Base-by-base conservation (phyloP, 2,888 invertebrate genomes). In the Tolmerus cingulatus region DNA sequence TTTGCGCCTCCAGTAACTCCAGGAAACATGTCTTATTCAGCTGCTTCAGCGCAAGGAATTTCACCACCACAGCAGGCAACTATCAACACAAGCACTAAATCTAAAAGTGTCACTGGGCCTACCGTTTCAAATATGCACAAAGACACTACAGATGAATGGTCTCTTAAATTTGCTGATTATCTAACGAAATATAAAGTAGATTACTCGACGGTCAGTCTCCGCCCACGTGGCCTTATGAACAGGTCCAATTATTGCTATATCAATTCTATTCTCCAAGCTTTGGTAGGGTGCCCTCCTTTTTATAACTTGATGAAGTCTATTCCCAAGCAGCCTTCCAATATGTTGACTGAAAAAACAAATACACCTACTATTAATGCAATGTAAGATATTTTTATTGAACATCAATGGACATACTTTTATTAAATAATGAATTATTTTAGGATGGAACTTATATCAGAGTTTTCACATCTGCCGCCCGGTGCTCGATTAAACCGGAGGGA, bases 201-300 rank as follows among this genome's bases (percentile, higher is more conserved):
- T 91, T 96, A 96, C 91, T 94, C 95, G 88, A 95, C 96, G 0
- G 95, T 97, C 37, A 95, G 97, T 88, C 93, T 98, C 74, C 94
- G 96, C 90, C 98, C 98, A 0, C 95, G 98, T 84, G 99, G 99
- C 0, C 94, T 99, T 81, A 96, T 96, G 86, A 99, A 99, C 93
- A 96, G 96, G 89, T 97, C 97, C 89, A 99, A 98, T 93, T 98
- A 98, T 93, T 99, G 99, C 93, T 99, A 98, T 91, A 97, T 98
- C 88, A 99, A 99, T 93, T 97, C 98, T 27, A 98, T 98, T 89
- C 93, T 99, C 55, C 98, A 99, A 93, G 98, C 98, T 0, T 93
- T 99, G 89, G 94, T 98, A 43, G 98, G 98, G 16, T 99, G 99
- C 91, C 97, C 98, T 23, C 98, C 98, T 0, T 97, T 99, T 93